Evolutionary conservation across 2,888 invertebrate species (phyloP), one percentile per base, ranked within the genome.

Genomic region (Sabatieria punctata): DNA sequence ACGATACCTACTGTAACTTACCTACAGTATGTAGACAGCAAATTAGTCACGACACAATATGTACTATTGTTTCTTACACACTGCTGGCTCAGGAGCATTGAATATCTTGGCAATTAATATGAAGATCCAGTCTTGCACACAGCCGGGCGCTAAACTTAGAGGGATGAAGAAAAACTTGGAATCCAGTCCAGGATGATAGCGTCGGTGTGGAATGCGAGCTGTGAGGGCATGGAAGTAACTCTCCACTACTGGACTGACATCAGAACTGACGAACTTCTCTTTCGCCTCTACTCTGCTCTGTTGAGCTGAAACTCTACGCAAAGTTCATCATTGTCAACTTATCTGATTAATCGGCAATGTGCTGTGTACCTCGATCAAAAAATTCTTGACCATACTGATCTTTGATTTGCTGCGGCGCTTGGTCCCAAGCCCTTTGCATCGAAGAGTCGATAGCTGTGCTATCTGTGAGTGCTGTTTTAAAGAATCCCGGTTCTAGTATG

Each of bases 151-250:
- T 22, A 57, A 51, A 11, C 54, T 54, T 21, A 57, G 35, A 18
- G 59, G 58, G 33, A 59, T 55, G 47, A 49, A 59, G 39, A 56
- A 52, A 27, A 58, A 51, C 33, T 55, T 51, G 4, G 60, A 52
- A 42, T 57, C 57, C 52, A 53, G 57, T 18, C 60, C 60, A 46
- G 56, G 56, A 22, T 52, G 55, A 45, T 60, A 60, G 13, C 55
- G 50, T 13, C 48, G 47, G 22, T 57, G 46, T 22, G 59, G 58
- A 45, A 45, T 57, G 25, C 48, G 49, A 13, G 57, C 57, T n/a
- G 57, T 57, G n/a, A 60, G 41, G 13, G 58, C 60, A 36, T 60
- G 58, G 46, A 52, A 59, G 48, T 60, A 60, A 48, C 53, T 55
- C 48, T 60, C 57, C 30, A 58, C 57, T 13, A 60, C 60, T 36